A percentile compares a stretch with the other conserved stretches of the same genome.
Evolutionary conservation across 2,888 invertebrate species (phyloP).

Genomic region (Hoplodrina ambigua): DNA sequence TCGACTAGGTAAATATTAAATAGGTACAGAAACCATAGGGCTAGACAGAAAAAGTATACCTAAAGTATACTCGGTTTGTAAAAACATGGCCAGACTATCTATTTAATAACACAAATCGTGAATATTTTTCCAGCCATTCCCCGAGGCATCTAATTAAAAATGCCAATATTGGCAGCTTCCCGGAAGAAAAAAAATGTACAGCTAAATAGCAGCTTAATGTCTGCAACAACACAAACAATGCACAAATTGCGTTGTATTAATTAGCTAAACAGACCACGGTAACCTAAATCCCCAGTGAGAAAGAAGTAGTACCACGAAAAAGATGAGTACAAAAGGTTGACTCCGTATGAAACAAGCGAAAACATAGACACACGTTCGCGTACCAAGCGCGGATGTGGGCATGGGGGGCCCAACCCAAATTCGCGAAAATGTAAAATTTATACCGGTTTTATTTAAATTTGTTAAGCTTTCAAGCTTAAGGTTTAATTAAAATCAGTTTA

Average conservation of each 20-base stretch:
- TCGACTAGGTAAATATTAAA: background rate
- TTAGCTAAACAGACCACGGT: conserved; percentile 60
- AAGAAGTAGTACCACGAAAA: conserved; percentile 29
- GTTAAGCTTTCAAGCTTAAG: too few species aligned
- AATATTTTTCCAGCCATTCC: background rate
- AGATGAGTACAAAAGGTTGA: conserved; percentile 7
- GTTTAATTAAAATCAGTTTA: too few species aligned
- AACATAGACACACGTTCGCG: too few species aligned
- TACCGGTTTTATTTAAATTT: too few species aligned
- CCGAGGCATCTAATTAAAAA: background rate
- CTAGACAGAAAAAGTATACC: conserved; percentile 6
- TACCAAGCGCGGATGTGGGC: too few species aligned
- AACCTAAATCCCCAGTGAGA: conserved; percentile 44
- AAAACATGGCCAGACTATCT: background rate
- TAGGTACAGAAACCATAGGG: conserved; percentile 9
- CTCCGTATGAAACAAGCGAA: background rate
- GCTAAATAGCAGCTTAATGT: conserved; percentile 16
- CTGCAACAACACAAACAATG: conserved; percentile 28
- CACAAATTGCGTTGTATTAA: conserved; percentile 50
- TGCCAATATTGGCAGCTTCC: background rate
- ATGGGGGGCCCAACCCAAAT: too few species aligned
- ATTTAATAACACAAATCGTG: background rate
- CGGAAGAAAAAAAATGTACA: conserved; percentile 4
- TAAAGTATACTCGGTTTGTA: background rate
- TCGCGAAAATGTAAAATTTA: too few species aligned